These are phyloP conservation scores for Halisarca cf. caerulea DNA, from an alignment of 37 sponge, comb jelly and placozoan genomes.

Conservation along the genomic window DNA sequence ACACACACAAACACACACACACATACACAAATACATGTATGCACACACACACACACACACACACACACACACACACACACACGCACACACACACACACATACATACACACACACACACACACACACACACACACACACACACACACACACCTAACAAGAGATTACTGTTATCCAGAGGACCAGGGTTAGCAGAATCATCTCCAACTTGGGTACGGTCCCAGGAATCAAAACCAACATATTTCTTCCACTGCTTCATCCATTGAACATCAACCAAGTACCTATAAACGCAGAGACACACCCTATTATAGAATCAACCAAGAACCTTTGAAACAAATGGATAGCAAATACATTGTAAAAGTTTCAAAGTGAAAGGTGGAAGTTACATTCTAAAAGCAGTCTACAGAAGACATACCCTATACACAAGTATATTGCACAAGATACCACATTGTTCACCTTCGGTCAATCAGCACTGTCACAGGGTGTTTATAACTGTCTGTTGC, in stretches of 20 bases:
- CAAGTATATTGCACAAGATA: too few relatives aligned
- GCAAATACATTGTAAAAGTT: too few relatives aligned
- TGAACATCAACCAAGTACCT: constrained; percentile 79
- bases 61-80: neutral
- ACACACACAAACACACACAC: too few relatives aligned
- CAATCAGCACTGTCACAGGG: too few relatives aligned
- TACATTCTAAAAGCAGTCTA: too few relatives aligned
- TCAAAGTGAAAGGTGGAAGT: too few relatives aligned
- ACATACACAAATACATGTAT: neutral
- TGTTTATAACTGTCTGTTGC: too few relatives aligned
- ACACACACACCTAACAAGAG: constrained; percentile 58
- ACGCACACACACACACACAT: neutral
- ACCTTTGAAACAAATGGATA: too few relatives aligned
- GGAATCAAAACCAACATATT: constrained; percentile 84
- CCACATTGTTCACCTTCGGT: too few relatives aligned
- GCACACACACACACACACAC: neutral
- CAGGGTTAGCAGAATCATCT: constrained; percentile 38
- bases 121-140: neutral
- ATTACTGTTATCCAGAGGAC: constrained; percentile 5
- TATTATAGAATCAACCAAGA: too few relatives aligned
- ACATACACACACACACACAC: neutral
- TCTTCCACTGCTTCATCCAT: constrained; percentile 97
- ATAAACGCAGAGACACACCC: too few relatives aligned
- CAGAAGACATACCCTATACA: too few relatives aligned
- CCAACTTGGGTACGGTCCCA: constrained; percentile 76